Base-by-base conservation (phyloP, 2,888 invertebrate species). In the Sepiola atlantica region DNA sequence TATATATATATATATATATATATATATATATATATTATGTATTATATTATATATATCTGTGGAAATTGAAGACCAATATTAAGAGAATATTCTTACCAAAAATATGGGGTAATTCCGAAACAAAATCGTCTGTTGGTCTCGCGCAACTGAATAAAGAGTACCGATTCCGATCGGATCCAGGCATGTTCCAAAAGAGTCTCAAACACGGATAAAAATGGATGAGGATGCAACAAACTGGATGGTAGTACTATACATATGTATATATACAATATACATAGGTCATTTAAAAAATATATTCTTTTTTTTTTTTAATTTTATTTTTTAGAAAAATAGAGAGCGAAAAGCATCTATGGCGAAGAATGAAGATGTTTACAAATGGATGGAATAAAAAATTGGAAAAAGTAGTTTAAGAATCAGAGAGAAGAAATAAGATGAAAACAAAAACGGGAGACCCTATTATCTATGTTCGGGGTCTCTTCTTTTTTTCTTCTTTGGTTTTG, bases 71-170 rank as follows among this genome's bases (percentile, higher is more conserved):
- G 8, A 45, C 24, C 8, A 28, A 90, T 92, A 35, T 91, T 28
- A 93, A 54, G 14, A 94, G 92, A 28, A 18, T 21, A 90, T 20
- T 96, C 96, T 94, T 96, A 96, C 96, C 96, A 94, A 95, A 94
- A 94, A 96, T 96, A 94, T 96, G 96, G 24, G 96, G 96, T 94
- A 96, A 95, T 55, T 96, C 96, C 18, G 96, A 95, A 77, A 96
- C 94, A 93, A 96, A 95, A 94, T 96, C 96, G 55, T 96, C 96
- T 57, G 94, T 95, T 1, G 96, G 95, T 94, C 96, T 95, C 12
- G 96, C 96, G 95, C 96, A 96, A 24, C 96, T 96, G 93, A 96
- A 96, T 94, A 96, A 95, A 12, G 96, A 96, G 93, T 96, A 96
- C 24, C 96, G 95, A 77, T 96, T 96, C 94, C 96, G 95, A 94